phyloP scores from a whole-genome alignment of 2,888 invertebrate genomes.

The Ariolimax columbianus region DNA sequence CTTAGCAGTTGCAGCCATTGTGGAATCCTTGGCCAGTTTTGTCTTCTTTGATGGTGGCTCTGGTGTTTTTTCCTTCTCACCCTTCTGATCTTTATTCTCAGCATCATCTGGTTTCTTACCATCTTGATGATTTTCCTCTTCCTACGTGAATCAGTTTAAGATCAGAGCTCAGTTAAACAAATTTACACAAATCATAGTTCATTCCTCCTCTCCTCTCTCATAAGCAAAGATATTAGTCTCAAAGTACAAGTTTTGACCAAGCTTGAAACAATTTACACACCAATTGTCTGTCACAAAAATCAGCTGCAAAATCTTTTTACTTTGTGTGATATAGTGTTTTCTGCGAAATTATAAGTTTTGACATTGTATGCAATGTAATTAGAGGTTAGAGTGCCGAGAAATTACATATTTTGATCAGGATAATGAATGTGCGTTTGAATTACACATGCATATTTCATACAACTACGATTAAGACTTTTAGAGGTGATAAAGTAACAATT shows the following conservation, averaged over 20 bases:
- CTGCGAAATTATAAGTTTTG: too few species aligned
- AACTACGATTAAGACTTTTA: too few species aligned
- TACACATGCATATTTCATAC: too few species aligned
- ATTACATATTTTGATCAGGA: too few species aligned
- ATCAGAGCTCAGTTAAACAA: neutral
- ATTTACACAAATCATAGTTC: neutral
- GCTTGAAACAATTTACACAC: neutral
- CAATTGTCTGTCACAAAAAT: neutral
- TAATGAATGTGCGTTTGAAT: too few species aligned
- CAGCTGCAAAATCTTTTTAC: neutral
- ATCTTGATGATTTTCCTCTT: constrained; percentile 67
- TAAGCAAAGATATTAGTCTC: neutral
- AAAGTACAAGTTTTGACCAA: neutral
- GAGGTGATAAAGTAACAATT: too few species aligned
- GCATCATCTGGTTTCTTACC: constrained; percentile 66
- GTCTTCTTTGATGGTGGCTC: constrained; percentile 71
- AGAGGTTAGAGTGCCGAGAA: too few species aligned
- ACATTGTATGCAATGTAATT: too few species aligned
- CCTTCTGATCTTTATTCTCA: constrained; percentile 72
- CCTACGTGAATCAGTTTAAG: constrained; percentile 58
- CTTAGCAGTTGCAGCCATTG: constrained; percentile 77
- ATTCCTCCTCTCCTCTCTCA: neutral
- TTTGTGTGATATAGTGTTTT: neutral
- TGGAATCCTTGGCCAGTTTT: constrained; percentile 68
- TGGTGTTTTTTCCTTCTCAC: constrained; percentile 62